Evolutionary conservation across 1,140 invertebrate species (phyloP).

Genomic region (Stenopsyche tienmushanensis): DNA sequence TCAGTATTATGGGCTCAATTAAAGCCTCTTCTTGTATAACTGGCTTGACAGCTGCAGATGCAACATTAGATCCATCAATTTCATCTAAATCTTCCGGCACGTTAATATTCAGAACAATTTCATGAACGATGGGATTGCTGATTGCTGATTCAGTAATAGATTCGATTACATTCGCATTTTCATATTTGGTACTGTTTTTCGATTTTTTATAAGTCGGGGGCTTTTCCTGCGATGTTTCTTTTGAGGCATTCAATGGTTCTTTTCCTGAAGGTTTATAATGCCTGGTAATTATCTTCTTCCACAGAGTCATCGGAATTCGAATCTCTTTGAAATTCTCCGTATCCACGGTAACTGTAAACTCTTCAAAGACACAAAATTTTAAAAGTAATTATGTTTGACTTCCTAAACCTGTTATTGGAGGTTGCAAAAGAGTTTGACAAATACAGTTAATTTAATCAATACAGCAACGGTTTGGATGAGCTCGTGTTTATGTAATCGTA

Average conservation of each 20-base stretch:
- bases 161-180: neutral
- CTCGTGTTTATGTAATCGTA: too few species aligned
- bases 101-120: slow-evolving; percentile 6
- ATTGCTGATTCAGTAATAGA: neutral
- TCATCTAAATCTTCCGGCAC: neutral
- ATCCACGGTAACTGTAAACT: slow-evolving; percentile 33
- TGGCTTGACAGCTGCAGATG: too few species aligned
- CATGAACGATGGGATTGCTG: neutral
- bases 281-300: slow-evolving; percentile 30
- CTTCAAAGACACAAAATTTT: slow-evolving; percentile 19
- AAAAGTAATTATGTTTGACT: too few species aligned
- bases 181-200: neutral
- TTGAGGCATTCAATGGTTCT: neutral
- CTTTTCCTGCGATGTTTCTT: neutral
- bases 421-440: too few species aligned
- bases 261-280: slow-evolving; percentile 20
- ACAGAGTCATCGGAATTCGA: slow-evolving; percentile 29
- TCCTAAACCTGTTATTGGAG: too few species aligned
- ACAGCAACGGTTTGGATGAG: too few species aligned
- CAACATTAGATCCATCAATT: too few species aligned
- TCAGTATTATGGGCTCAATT: too few species aligned
- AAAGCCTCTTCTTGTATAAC: too few species aligned
- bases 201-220: neutral
- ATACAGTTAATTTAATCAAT: too few species aligned
- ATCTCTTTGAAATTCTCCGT: slow-evolving; percentile 39